Evolutionary conservation across 2,888 invertebrate species (phyloP).

Genomic region (Noctua fimbriata): DNA sequence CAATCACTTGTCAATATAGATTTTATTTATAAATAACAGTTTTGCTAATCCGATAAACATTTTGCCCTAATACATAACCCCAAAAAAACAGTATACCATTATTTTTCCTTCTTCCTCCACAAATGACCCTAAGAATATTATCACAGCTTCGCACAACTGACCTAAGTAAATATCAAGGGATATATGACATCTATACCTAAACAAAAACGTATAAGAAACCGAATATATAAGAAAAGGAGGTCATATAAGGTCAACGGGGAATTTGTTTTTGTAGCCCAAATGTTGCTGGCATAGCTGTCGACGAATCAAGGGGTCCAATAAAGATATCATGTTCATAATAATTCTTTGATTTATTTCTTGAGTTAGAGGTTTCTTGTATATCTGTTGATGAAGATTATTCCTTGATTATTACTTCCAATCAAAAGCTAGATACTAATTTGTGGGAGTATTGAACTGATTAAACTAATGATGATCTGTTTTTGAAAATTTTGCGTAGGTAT

Average conservation of each 20-base stretch:
- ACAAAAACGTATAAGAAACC: slow-evolving; percentile 60
- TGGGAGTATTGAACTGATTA: neutral
- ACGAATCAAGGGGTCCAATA: slow-evolving; percentile 13
- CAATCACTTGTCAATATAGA: no score
- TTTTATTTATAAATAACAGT: neutral
- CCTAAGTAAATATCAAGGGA: slow-evolving; percentile 67
- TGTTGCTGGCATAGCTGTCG: slow-evolving; percentile 45
- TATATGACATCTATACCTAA: slow-evolving; percentile 53
- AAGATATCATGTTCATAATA: slow-evolving; percentile 31
- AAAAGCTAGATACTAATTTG: neutral
- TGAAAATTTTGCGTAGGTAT: neutral
- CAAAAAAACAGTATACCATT: slow-evolving; percentile 42
- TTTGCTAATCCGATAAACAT: slow-evolving; percentile 47
- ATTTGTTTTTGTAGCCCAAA: slow-evolving; percentile 75
- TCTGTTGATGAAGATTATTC: neutral
- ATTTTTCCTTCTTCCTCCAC: slow-evolving; percentile 43
- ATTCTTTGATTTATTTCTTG: slow-evolving; percentile 48
- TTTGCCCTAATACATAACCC: slow-evolving; percentile 24
- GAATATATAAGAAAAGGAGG: slow-evolving; percentile 35
- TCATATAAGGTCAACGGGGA: slow-evolving; percentile 62
- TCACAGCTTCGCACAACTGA: slow-evolving; percentile 59
- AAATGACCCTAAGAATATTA: slow-evolving; percentile 65
- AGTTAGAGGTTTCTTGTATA: slow-evolving; percentile 5
- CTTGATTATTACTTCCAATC: slow-evolving; percentile 8
- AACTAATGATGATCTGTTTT: no score